phyloP scores from a whole-genome alignment of 2,888 invertebrate species.

The Mechanitis mazaeus region DNA sequence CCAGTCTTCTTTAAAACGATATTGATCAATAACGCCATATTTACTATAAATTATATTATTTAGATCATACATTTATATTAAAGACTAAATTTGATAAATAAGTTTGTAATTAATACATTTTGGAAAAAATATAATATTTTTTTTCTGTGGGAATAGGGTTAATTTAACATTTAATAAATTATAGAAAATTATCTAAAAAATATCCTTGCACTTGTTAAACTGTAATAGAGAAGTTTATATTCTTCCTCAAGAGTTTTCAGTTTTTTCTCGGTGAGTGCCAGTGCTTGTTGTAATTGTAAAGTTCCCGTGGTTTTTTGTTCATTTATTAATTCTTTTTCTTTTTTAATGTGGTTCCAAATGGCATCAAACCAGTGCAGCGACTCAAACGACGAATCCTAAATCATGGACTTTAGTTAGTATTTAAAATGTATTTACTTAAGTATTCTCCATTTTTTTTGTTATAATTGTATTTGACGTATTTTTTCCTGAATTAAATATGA shows the following conservation, averaged over 20 bases:
- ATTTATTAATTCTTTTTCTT: slow-evolving; percentile 76
- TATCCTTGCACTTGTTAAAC: slow-evolving; percentile 94
- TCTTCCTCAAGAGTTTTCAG: slow-evolving; percentile 84
- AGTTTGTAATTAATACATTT: too few relatives aligned
- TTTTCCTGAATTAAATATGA: neutral
- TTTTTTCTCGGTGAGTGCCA: slow-evolving; percentile 91
- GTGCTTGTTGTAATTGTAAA: slow-evolving; percentile 93
- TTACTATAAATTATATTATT: too few relatives aligned
- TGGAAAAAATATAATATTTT: too few relatives aligned
- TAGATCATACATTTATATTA: too few relatives aligned
- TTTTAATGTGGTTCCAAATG: slow-evolving; percentile 82
- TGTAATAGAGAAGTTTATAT: slow-evolving; percentile 93
- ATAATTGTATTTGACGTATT: too few relatives aligned
- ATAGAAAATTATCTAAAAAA: slow-evolving; percentile 83
- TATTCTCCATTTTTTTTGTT: too few relatives aligned
- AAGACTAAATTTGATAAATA: too few relatives aligned
- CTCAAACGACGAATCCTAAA: slow-evolving; percentile 86
- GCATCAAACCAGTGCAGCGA: slow-evolving; percentile 97
- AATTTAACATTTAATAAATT: too few relatives aligned
- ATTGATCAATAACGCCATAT: too few relatives aligned
- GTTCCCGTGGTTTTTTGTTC: slow-evolving; percentile 84
- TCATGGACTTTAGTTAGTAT: slow-evolving; percentile 11
- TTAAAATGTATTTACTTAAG: too few relatives aligned
- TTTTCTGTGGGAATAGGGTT: too few relatives aligned
- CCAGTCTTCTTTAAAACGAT: too few relatives aligned